phyloP scores from a whole-genome alignment of 1,140 invertebrate genomes.

The Glossosoma conforme region DNA sequence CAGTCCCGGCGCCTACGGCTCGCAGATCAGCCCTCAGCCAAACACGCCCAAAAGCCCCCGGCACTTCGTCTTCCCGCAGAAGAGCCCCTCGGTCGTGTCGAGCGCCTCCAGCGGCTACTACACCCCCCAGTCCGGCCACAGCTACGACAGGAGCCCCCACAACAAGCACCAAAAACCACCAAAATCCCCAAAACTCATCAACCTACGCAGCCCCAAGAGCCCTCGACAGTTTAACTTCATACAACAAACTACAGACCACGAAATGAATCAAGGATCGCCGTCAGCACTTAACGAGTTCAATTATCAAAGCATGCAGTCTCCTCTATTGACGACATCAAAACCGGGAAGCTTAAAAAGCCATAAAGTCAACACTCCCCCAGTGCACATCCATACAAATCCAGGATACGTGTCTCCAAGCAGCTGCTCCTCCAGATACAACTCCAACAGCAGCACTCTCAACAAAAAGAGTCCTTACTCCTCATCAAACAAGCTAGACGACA shows the following conservation, averaged over 20 bases:
- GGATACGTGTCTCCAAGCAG: slow-evolving; percentile 49
- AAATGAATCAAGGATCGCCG: slow-evolving; percentile 1
- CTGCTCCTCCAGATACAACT: slow-evolving; percentile 42
- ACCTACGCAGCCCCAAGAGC: slow-evolving; percentile 44
- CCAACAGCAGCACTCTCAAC: slow-evolving; percentile 44
- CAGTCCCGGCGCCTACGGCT: slow-evolving; percentile 46
- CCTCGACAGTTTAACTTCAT: slow-evolving; percentile 47
- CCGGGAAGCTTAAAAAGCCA: slow-evolving; percentile 8
- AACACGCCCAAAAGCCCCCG: slow-evolving; percentile 47
- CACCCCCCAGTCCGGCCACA: slow-evolving; percentile 48
- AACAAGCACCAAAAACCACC: slow-evolving; percentile 35
- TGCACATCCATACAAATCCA: slow-evolving; percentile 49
- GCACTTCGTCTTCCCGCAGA: slow-evolving; percentile 48
- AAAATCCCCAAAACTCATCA: slow-evolving; percentile 42
- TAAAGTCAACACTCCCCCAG: slow-evolving; percentile 41
- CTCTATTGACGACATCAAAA: not conserved
- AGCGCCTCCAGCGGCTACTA: slow-evolving; percentile 48
- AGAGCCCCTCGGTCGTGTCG: slow-evolving; percentile 47
- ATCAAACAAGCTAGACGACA: slow-evolving; percentile 38
- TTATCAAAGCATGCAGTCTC: slow-evolving; percentile 3
- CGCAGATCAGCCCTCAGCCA: slow-evolving; percentile 45
- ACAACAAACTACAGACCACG: slow-evolving; percentile 33
- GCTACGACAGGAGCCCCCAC: slow-evolving; percentile 44
- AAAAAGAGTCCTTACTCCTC: slow-evolving; percentile 47
- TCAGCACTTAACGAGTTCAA: slow-evolving; percentile 7